phyloP scores from a whole-genome alignment of 1,140 invertebrate species.

The Steinernema feltiae region DNA sequence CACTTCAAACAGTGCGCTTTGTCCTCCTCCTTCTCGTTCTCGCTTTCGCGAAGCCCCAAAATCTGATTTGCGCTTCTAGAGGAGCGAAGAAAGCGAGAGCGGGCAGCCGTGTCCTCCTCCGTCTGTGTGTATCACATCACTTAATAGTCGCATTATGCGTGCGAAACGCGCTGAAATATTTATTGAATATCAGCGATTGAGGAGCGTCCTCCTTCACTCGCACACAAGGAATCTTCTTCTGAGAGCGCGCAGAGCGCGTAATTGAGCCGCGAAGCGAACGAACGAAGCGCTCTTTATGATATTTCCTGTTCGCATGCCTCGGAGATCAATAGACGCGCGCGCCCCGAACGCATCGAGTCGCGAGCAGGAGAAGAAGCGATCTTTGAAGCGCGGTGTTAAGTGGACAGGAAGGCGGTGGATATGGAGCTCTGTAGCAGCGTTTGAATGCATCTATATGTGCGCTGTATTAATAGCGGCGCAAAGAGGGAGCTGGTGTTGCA shows the following conservation, averaged over 20 bases:
- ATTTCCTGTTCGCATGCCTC: conserved; percentile 11
- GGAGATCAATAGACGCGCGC: neutral
- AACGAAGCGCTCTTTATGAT: neutral
- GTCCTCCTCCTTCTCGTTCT: neutral
- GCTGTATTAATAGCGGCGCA: too few relatives aligned
- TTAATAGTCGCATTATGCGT: conserved; percentile 6
- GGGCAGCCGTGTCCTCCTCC: neutral
- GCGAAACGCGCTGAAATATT: neutral
- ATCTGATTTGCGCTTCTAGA: neutral
- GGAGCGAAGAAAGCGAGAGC: neutral
- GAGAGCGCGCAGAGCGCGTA: too few relatives aligned
- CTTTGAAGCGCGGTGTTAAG: neutral
- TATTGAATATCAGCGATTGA: neutral
- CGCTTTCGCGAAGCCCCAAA: neutral
- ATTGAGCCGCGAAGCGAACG: neutral
- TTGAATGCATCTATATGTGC: too few relatives aligned
- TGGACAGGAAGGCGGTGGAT: too few relatives aligned
- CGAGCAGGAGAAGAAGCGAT: neutral
- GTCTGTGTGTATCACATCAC: neutral
- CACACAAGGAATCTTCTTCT: neutral
- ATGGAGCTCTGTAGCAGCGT: too few relatives aligned
- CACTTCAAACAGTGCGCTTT: neutral
- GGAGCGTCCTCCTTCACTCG: neutral
- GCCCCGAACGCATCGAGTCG: neutral
- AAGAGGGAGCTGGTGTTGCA: too few relatives aligned